These are phyloP conservation scores for Phoenicopterus ruber DNA, from an alignment of 2,113 vertebrate genomes.

Conservation along the genomic window DNA sequence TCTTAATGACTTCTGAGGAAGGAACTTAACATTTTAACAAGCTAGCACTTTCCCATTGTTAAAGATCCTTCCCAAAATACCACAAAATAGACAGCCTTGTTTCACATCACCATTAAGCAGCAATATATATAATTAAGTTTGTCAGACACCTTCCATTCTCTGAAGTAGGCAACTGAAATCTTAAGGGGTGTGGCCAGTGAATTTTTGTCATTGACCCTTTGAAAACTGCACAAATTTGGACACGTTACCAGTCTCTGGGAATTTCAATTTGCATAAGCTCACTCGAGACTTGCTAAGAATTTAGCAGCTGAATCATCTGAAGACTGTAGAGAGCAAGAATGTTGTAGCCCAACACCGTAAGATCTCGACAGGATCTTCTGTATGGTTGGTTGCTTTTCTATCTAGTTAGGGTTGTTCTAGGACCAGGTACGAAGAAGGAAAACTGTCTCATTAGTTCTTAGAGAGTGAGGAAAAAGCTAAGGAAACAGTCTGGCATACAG, in stretches of 20 bases:
- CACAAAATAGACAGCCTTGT: background rate
- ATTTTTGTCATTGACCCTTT: background rate
- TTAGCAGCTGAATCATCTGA: background rate
- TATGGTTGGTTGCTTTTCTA: background rate
- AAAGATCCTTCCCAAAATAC: background rate
- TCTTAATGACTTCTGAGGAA: background rate
- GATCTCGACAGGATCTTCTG: background rate
- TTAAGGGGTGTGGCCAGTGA: background rate
- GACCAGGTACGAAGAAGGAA: background rate
- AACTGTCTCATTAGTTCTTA: background rate
- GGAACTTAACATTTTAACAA: background rate
- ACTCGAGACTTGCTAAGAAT: background rate
- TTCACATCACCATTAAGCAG: background rate
- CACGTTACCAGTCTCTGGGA: background rate
- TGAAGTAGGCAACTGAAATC: background rate
- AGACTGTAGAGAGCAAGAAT: background rate
- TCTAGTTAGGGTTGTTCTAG: background rate
- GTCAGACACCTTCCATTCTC: background rate
- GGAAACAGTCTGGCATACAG: background rate
- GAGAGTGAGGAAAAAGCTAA: background rate
- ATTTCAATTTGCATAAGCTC: background rate
- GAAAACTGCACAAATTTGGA: background rate
- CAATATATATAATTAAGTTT: background rate
- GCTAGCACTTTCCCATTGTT: background rate
- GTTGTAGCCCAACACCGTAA: background rate